phyloP scores from a whole-genome alignment of 2,113 vertebrate species.

The Vombatus ursinus region DNA sequence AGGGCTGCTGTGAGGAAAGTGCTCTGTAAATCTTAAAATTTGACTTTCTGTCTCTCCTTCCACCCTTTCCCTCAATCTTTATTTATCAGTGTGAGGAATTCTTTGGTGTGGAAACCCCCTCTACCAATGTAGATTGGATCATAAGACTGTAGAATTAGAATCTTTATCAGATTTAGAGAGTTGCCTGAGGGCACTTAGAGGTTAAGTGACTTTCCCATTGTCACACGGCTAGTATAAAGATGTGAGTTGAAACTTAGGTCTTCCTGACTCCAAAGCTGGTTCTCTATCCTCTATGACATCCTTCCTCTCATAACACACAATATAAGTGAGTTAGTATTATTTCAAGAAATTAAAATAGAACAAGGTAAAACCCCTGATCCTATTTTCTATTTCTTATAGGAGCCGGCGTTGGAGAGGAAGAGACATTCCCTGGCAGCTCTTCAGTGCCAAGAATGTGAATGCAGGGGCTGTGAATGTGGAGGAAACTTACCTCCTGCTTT shows the following conservation, averaged over 20 bases:
- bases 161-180: neutral
- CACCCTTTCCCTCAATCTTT: neutral
- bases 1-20: neutral
- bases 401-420: neutral
- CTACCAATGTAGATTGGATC: neutral
- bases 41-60: neutral
- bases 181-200: neutral
- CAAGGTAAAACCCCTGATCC: conserved; percentile 36
- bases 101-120: neutral
- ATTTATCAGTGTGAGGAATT: neutral
- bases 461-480: neutral
- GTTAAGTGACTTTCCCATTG: neutral
- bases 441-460: neutral
- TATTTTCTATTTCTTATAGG: conserved; percentile 42
- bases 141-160: neutral
- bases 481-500: neutral
- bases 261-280: neutral
- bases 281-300: conserved; percentile 48
- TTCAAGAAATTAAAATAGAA: conserved; percentile 61
- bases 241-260: neutral
- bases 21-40: neutral
- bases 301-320: conserved; percentile 63
- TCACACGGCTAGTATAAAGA: neutral
- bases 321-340: neutral
- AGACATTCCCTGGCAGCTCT: neutral